phyloP scores from a whole-genome alignment of 92 coral and sea anemone species.

The Bergia sp. region DNA sequence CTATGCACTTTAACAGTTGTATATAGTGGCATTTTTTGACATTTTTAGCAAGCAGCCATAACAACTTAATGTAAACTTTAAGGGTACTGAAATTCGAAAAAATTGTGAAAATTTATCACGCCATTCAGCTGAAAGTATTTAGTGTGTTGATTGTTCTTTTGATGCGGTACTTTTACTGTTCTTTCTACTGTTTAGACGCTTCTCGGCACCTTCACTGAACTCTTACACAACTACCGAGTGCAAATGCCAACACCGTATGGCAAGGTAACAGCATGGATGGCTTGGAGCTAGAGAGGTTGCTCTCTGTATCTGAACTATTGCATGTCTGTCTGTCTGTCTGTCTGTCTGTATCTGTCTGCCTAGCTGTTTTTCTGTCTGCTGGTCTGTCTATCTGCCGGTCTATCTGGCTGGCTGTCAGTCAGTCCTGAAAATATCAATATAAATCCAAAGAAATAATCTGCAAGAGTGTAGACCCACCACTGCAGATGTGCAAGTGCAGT shows the following conservation, averaged over 20 bases:
- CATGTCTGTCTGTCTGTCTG: not conserved
- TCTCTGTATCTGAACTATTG: not conserved
- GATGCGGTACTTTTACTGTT: not conserved
- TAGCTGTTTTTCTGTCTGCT: not conserved
- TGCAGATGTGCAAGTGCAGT: not conserved
- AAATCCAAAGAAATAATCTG: not conserved
- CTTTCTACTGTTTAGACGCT: slow-evolving; percentile 2
- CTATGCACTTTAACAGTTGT: not conserved
- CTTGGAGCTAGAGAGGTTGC: not conserved
- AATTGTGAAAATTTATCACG: not conserved
- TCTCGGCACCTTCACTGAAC: slow-evolving; percentile 15
- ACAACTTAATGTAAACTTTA: not conserved
- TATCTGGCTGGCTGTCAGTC: not conserved
- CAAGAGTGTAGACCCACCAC: not conserved
- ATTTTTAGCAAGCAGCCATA: no score
- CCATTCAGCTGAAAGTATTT: not conserved
- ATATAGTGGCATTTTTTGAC: no score
- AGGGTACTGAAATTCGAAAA: not conserved
- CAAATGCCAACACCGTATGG: not conserved
- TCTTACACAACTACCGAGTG: not conserved
- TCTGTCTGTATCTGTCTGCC: not conserved
- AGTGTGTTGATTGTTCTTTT: not conserved
- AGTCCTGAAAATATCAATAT: no score
- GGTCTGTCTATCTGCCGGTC: not conserved
- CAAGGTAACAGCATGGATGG: slow-evolving; percentile 9